Evolutionary conservation across 2,888 invertebrate species (phyloP).

Genomic region (Dione juno): DNA sequence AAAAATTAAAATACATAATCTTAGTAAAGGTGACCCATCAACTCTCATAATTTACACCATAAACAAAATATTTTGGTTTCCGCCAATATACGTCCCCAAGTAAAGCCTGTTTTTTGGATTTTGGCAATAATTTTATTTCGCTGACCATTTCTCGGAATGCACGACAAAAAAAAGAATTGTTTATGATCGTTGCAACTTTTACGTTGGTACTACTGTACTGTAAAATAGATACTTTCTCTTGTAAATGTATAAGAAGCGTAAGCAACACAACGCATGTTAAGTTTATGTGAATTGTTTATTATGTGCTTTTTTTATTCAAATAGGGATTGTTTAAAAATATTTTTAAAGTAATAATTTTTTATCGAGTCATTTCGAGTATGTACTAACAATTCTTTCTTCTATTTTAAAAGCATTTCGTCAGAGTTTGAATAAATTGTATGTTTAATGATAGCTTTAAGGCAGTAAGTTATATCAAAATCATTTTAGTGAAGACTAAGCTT

Average conservation of each 20-base stretch:
- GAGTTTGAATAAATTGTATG: neutral
- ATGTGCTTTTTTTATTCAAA: neutral
- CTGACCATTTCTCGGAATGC: slow-evolving; percentile 65
- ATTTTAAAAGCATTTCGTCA: neutral
- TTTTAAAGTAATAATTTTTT: neutral
- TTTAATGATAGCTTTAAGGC: neutral
- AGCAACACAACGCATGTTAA: slow-evolving; percentile 4
- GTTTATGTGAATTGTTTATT: slow-evolving; percentile 13
- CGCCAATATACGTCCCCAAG: slow-evolving; percentile 65
- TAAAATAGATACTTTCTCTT: slow-evolving; percentile 18
- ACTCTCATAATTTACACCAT: slow-evolving; percentile 44
- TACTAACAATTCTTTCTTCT: neutral
- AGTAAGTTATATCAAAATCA: neutral
- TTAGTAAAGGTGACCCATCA: neutral
- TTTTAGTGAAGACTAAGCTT: neutral
- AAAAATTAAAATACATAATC: neutral
- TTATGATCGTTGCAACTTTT: slow-evolving; percentile 50
- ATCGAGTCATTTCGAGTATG: neutral
- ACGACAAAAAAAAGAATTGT: slow-evolving; percentile 55
- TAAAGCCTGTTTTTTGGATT: slow-evolving; percentile 73
- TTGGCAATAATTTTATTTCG: slow-evolving; percentile 73
- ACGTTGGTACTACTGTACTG: slow-evolving; percentile 51
- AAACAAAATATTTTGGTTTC: slow-evolving; percentile 61
- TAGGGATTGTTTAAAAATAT: slow-evolving; percentile 8
- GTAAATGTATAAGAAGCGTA: slow-evolving; percentile 1